Conservation (phyloP, 2,888 invertebrate species). For the Acrocera orbiculus region DNA sequence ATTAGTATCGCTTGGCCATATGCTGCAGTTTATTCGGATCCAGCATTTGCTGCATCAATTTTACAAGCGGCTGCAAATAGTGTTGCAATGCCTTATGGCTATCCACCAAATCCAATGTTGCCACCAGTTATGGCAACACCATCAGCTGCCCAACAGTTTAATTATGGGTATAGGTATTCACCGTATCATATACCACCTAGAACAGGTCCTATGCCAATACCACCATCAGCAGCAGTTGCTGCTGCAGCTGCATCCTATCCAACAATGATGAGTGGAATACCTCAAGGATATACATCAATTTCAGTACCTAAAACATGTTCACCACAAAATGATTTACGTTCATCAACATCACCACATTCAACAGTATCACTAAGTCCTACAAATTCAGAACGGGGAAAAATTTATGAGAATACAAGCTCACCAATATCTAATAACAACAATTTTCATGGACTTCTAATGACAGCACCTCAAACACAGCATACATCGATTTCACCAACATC, state of each 20-base stretch:
- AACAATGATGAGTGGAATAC: conserved; percentile 20
- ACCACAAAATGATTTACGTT: conserved; percentile 29
- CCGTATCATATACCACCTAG: conserved; percentile 36
- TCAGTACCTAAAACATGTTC: conserved; percentile 27
- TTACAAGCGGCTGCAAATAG: conserved; percentile 74
- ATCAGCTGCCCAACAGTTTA: conserved; percentile 36
- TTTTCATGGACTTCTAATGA: conserved; percentile 21
- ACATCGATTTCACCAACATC: conserved; percentile 2
- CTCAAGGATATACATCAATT: conserved; percentile 17
- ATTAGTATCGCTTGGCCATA: conserved; percentile 93
- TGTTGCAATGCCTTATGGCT: conserved; percentile 44
- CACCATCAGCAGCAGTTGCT: conserved; percentile 27
- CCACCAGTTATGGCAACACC: conserved; percentile 28
- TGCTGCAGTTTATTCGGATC: conserved; percentile 84
- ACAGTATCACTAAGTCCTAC: conserved; percentile 29
- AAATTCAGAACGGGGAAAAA: conserved; percentile 28
- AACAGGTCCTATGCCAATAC: conserved; percentile 26
- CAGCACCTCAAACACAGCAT: conserved; percentile 9
- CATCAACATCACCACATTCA: conserved; percentile 29
- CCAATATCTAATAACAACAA: too few species aligned
- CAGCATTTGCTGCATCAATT: conserved; percentile 80
- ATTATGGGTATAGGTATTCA: conserved; percentile 32
- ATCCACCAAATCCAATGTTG: conserved; percentile 39
- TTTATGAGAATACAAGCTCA: conserved; percentile 21
- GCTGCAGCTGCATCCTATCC: conserved; percentile 19